Conservation (phyloP, 2,888 invertebrate genomes). For the Macrosiphum euphorbiae region DNA sequence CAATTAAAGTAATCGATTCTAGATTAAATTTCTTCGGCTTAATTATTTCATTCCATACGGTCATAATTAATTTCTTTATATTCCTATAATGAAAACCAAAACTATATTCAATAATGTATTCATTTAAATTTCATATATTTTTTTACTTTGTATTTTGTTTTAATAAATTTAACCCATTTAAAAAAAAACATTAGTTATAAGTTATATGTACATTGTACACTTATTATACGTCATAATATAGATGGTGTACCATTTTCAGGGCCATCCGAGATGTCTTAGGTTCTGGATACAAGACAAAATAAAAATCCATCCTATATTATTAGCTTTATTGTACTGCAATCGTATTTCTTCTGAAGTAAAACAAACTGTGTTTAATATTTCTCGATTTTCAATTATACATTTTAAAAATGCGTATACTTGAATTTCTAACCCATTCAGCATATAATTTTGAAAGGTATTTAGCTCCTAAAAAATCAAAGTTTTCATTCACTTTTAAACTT, state of each 20-base stretch:
- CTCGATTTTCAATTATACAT: not conserved
- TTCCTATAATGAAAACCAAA: not conserved
- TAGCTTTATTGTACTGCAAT: not conserved
- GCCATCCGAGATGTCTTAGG: not conserved
- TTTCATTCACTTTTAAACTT: not conserved
- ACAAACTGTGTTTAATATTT: not conserved
- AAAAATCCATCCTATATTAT: not conserved
- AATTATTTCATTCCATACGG: slow-evolving; percentile 19
- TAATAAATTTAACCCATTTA: too few species aligned
- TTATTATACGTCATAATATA: too few species aligned
- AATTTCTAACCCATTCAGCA: too few species aligned
- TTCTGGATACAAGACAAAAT: not conserved
- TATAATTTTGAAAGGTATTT: not conserved
- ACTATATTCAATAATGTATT: not conserved
- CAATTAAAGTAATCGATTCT: not conserved
- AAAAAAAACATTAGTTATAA: not conserved
- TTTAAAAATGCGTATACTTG: not conserved
- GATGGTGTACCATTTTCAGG: not conserved
- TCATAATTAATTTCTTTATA: not conserved
- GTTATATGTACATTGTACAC: not conserved
- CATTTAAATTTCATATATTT: not conserved
- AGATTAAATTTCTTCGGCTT: not conserved
- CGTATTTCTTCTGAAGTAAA: slow-evolving; percentile 22
- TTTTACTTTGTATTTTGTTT: too few species aligned
- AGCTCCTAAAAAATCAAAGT: not conserved